Conservation (phyloP, 1,140 invertebrate species). For the Cyclina sinensis region DNA sequence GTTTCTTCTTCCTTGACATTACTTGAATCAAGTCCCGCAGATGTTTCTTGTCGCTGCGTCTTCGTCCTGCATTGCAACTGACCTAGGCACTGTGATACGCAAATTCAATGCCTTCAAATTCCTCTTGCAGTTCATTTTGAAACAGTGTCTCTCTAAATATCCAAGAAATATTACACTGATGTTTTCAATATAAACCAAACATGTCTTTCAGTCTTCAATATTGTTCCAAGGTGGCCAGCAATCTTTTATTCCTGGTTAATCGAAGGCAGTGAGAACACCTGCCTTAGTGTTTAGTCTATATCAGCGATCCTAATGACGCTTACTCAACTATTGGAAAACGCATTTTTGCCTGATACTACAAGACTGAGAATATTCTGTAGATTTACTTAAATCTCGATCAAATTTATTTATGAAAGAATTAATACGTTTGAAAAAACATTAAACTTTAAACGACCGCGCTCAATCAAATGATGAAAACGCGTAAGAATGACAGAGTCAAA, state of each 20-base stretch:
- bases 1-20: too few relatives aligned
- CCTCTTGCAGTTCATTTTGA: slow-evolving; percentile 18
- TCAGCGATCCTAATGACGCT: neutral
- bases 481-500: too few relatives aligned
- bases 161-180: neutral
- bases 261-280: neutral
- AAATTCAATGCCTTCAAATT: slow-evolving; percentile 27
- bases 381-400: too few relatives aligned
- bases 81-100: slow-evolving; percentile 10
- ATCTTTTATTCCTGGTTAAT: slow-evolving; percentile 4
- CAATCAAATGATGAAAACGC: too few relatives aligned
- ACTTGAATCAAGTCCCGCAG: neutral
- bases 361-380: neutral
- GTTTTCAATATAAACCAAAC: neutral
- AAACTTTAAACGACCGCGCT: too few relatives aligned
- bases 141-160: neutral
- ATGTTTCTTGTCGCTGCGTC: neutral
- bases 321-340: neutral
- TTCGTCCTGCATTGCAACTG: neutral
- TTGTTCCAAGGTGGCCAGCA: neutral
- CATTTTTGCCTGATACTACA: neutral
- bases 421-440: too few relatives aligned
- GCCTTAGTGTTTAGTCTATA: neutral
- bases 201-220: neutral
- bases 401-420: too few relatives aligned